Percentiles rank a stretch among this genome's conserved stretches.
phyloP scores from a whole-genome alignment of 1,140 invertebrate species.

The Belonocnema kinseyi region DNA sequence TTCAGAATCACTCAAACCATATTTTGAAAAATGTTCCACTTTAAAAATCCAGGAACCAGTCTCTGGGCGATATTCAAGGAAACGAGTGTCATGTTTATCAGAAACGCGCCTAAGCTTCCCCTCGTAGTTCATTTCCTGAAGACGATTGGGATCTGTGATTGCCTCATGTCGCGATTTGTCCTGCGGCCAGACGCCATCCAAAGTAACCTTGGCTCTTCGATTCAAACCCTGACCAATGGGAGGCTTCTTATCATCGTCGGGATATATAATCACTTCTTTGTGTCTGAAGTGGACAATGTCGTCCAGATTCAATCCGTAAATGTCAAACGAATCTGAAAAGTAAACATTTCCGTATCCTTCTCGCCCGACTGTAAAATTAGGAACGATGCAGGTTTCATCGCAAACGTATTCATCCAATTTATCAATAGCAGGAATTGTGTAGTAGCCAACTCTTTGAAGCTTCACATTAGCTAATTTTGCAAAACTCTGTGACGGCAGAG shows the following conservation, averaged over 20 bases:
- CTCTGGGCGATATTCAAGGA: constrained; percentile 95
- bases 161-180: constrained; percentile 88
- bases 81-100: constrained; percentile 89
- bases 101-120: constrained; percentile 90
- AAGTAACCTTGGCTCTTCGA: constrained; percentile 91
- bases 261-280: constrained; percentile 84
- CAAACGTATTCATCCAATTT: constrained; percentile 75
- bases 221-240: constrained; percentile 84
- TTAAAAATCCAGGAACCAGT: constrained; percentile 97
- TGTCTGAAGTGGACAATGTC: constrained; percentile 84
- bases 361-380: constrained; percentile 91
- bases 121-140: constrained; percentile 91
- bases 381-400: constrained; percentile 88
- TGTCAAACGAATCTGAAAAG: constrained; percentile 89
- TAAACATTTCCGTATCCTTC: constrained; percentile 93
- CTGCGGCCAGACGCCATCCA: constrained; percentile 95
- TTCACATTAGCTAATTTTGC: constrained; percentile 79
- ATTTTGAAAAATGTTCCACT: constrained; percentile 56
- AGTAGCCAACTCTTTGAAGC: constrained; percentile 83
- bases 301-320: constrained; percentile 90
- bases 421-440: constrained; percentile 81
- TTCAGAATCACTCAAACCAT: not conserved
- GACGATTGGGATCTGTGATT: constrained; percentile 87
- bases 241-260: constrained; percentile 79
- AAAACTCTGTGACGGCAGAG: constrained; percentile 50